Evolutionary conservation across 2,888 invertebrate genomes (phyloP), one percentile per base, ranked within the genome.

Genomic region (Hofmannophila pseudospretella): DNA sequence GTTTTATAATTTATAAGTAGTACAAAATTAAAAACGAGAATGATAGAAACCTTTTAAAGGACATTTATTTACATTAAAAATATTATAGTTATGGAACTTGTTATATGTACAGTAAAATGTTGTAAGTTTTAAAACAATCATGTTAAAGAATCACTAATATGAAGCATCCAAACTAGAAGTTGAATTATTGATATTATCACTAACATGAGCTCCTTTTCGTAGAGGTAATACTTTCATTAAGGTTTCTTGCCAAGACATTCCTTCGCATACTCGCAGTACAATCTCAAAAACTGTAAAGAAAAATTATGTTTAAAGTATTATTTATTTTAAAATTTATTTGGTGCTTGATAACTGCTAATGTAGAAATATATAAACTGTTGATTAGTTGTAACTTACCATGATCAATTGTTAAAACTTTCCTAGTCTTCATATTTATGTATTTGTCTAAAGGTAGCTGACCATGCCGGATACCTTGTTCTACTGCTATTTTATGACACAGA

Each of bases 391-490:
- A 51, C 61, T 73, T 84, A 95, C 95, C 98, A 88, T 99, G 99
- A 79, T 97, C 96, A 51, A 99, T 94, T 27, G 98, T 96, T 39
- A 99, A 88, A 33, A 99, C 98, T 84, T 95, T 95, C 54, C 98
- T 90, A 4, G 95, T 93, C 77, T 96, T 96, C 93, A 99, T 94
- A 59, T 94, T 91, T 30, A 99, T 90, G 85, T 93, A 94, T 73
- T 97, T 94, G 46, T 92, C 92, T 50, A 99, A 90, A 0, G 99
- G 99, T 30, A 99, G 80, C 56, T 95, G 92, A 0, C 91, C 96
- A 75, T 97, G 97, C 42, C 78, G 76, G 19, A 98, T 88, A 2
- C 92, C 93, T 64, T 93, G 91, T 56, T 94, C 90, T 25, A 88
- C 66, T 2, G 99, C 99, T 54, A 94, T 88, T 50, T 91, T 90